Evolutionary conservation across 2,888 invertebrate species (phyloP).

Genomic region (Noctua pronuba): DNA sequence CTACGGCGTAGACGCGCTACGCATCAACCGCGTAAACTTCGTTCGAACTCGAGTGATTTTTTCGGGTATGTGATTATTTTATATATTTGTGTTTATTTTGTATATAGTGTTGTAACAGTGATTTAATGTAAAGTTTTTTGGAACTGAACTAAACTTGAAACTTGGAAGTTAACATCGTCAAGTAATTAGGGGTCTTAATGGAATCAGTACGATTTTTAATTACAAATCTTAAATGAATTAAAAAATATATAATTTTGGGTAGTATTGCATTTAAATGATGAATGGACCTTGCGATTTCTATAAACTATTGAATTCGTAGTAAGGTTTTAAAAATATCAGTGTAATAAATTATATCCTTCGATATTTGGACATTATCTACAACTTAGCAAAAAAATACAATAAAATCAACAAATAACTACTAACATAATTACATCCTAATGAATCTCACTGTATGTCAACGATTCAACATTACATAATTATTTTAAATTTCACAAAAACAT

Average conservation of each 20-base stretch:
- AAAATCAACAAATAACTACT: neutral
- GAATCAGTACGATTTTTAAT: neutral
- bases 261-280: neutral
- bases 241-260: neutral
- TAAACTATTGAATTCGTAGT: neutral
- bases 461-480: neutral
- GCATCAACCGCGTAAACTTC: slow-evolving; percentile 73
- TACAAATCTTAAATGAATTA: neutral
- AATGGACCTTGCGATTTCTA: neutral
- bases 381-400: neutral
- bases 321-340: neutral
- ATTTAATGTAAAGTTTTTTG: neutral
- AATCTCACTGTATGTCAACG: neutral
- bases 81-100: slow-evolving; percentile 38
- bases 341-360: neutral
- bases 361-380: neutral
- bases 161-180: neutral
- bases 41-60: slow-evolving; percentile 57
- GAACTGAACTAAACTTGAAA: neutral
- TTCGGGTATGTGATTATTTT: slow-evolving; percentile 62
- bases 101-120: slow-evolving; percentile 50
- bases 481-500: slow-evolving; percentile 1
- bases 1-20: slow-evolving; percentile 87
- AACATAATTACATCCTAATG: neutral
- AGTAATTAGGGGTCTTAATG: neutral